Percentiles rank a stretch among this genome's conserved stretches.
Conservation (phyloP, 2,797 vertebrate genomes). For the Megaceryle alcyon region DNA sequence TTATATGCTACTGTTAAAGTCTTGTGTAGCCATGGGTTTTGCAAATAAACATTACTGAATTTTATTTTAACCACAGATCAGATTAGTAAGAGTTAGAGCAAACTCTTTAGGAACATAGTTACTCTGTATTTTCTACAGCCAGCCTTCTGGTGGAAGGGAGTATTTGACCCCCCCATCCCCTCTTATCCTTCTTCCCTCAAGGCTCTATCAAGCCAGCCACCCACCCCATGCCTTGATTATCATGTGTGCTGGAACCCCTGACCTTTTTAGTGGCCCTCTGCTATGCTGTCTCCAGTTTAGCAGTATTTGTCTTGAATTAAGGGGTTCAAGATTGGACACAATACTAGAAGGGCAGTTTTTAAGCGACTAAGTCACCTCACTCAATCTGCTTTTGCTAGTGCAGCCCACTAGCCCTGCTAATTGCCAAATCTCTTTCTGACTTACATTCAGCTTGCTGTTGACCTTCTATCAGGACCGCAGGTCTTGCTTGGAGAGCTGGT, state of each 20-base stretch:
- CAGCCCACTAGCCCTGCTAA: neutral
- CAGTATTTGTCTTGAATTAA: neutral
- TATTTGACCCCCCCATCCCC: neutral
- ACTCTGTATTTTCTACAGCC: neutral
- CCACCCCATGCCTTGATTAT: neutral
- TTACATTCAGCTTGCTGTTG: neutral
- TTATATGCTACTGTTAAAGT: neutral
- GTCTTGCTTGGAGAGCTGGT: neutral
- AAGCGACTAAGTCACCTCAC: neutral
- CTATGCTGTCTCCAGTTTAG: neutral
- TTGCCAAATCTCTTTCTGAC: neutral
- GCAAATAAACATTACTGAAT: neutral
- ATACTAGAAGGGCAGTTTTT: neutral
- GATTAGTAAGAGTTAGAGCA: neutral
- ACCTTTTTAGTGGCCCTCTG: fast-evolving
- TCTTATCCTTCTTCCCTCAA: neutral
- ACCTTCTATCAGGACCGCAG: neutral
- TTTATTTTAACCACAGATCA: neutral
- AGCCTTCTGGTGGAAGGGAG: neutral
- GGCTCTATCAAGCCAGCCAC: neutral
- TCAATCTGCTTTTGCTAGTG: neutral
- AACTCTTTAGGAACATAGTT: neutral
- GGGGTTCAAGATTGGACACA: neutral
- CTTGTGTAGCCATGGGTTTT: neutral
- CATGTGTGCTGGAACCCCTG: fast-evolving